Percentiles rank a stretch among this genome's conserved stretches.
Conservation (phyloP, 1,140 invertebrate genomes). For the Lordiphosa stackelbergi region DNA sequence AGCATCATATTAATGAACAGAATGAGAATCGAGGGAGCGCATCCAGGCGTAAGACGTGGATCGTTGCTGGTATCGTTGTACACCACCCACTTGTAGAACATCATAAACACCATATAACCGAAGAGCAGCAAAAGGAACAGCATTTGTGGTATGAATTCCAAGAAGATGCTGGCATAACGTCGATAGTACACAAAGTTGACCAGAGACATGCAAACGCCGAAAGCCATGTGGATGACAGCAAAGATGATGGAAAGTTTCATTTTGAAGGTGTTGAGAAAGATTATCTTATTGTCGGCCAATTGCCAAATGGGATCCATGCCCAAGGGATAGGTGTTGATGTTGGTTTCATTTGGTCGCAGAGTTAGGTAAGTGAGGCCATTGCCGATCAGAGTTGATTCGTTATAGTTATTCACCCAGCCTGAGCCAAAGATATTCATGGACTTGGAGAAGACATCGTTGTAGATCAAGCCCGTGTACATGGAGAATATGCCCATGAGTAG, state of each 20-base stretch:
- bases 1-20: conserved; percentile 96
- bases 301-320: conserved; percentile 96
- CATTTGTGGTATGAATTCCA: conserved; percentile 95
- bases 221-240: too few relatives aligned
- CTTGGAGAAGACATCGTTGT: too few relatives aligned
- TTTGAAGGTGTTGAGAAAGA: conserved; percentile 97
- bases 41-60: too few relatives aligned
- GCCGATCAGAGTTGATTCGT: conserved; percentile 71
- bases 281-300: conserved; percentile 94
- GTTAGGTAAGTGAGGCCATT: conserved; percentile 54
- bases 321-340: too few relatives aligned
- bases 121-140: conserved; percentile 97
- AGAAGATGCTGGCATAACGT: conserved; percentile 89
- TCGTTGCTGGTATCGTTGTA: too few relatives aligned
- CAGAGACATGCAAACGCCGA: too few relatives aligned
- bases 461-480: conserved; percentile 89
- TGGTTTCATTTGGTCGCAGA: conserved; percentile 78
- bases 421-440: conserved; percentile 89
- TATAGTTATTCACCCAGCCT: conserved; percentile 81
- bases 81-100: too few relatives aligned
- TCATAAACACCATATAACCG: conserved; percentile 96
- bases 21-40: conserved; percentile 92
- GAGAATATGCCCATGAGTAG: conserved; percentile 88
- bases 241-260: conserved; percentile 99
- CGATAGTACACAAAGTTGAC: conserved; percentile 96